Evolutionary conservation across 2,113 vertebrate species (phyloP), one percentile per base, ranked within the genome.

Genomic region (Athene noctua): DNA sequence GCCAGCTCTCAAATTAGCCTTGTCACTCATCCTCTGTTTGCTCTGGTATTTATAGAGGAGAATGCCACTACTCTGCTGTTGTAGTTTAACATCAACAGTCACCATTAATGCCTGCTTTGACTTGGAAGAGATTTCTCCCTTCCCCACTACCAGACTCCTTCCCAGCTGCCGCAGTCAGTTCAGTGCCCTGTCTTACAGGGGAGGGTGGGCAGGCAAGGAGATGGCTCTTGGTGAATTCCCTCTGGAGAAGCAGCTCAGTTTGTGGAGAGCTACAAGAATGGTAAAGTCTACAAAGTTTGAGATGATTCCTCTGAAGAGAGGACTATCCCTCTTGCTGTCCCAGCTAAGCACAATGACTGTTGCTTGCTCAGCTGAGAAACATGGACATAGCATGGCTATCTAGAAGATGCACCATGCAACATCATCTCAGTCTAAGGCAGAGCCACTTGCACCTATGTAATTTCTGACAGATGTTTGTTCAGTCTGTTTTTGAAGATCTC

Each of bases 1-100:
- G 61, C 63, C 90, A 83, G n/a, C 57, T 92, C 92, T 75, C 47
- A 72, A 68, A 90, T 90, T 85, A 94, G 78, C 71, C 63, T 79
- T 85, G 40, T 78, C 91, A 42, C 49, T 92, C 49, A 92, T 93
- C 79, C 40, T 95, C 73, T 88, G 19, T 83, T 88, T 58, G 85
- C 85, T 77, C 42, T 73, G 54, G 26, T 90, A 70, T 94, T 94
- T 94, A 65, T 46, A 73, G 67, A 80, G 36, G 47, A 90, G 78
- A 83, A 77, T 55, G 49, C 46, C 36, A n/a, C 88, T 94, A n/a
- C 27, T 68, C 68, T 91, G 86, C 65, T 81, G 29, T 58, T 84
- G 44, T 54, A 80, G 36, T 75, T 96, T 84, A 68, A 73, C 77
- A 51, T 78, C 68, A 75, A 15, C 27, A 82, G 47, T 72, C 52